These are phyloP conservation scores for Sarcophaga rosellei DNA, from an alignment of 2,888 invertebrate species.

Conservation along the genomic window DNA sequence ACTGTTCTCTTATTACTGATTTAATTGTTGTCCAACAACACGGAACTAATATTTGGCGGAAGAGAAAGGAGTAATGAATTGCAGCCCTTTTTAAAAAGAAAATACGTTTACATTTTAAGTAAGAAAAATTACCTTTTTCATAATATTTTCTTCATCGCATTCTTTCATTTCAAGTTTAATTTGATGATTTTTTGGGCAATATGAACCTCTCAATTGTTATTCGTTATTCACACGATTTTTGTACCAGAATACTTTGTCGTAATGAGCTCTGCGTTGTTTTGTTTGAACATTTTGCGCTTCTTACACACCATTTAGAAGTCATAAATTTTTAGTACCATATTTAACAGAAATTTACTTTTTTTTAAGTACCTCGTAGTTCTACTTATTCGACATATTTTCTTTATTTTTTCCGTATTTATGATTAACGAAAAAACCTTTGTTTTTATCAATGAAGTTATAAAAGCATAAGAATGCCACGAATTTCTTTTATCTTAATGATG, in stretches of 20 bases:
- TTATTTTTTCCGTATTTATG: not conserved
- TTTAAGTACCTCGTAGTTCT: no score
- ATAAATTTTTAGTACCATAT: constrained; percentile 56
- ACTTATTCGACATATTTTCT: not conserved
- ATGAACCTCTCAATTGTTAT: not conserved
- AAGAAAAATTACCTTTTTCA: no score
- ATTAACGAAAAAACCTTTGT: not conserved
- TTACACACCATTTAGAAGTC: not conserved
- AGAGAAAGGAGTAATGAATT: not conserved
- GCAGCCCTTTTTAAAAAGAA: constrained; percentile 27
- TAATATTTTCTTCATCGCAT: not conserved
- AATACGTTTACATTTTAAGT: constrained; percentile 4
- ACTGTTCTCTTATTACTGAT: not conserved
- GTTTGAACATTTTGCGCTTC: not conserved
- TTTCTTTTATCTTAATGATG: constrained; percentile 12
- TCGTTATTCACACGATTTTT: not conserved
- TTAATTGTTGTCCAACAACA: not conserved
- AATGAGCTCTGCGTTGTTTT: not conserved
- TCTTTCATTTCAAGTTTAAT: not conserved
- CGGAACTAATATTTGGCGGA: not conserved
- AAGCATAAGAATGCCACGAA: constrained; percentile 25
- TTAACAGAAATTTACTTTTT: constrained; percentile 30
- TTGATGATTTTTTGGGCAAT: constrained; percentile 1
- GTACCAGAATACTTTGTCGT: constrained; percentile 6
- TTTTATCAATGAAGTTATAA: constrained; percentile 47